Percentiles rank a stretch among this genome's conserved stretches.
Evolutionary conservation across 2,888 invertebrate genomes (phyloP).

Genomic region (Thelaira solivaga): DNA sequence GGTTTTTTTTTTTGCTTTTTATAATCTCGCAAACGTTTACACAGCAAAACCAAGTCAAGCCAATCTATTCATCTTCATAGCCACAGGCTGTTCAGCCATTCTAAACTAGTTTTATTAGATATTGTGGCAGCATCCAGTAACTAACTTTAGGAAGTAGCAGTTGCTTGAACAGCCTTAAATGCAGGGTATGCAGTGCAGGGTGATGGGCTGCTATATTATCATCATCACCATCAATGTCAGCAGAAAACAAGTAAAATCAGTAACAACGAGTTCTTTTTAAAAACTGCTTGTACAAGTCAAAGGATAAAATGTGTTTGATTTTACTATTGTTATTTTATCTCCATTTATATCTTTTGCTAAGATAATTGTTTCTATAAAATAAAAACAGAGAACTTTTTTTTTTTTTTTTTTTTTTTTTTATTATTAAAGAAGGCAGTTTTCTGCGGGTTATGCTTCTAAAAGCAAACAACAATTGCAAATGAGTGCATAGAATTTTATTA

Average conservation of each 20-base stretch:
- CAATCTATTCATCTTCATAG: slow-evolving; percentile 54
- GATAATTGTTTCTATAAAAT: slow-evolving; percentile 29
- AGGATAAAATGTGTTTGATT: slow-evolving; percentile 1
- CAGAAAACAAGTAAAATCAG: background rate
- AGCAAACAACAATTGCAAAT: no score
- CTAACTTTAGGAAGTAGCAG: background rate
- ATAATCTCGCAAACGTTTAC: slow-evolving; percentile 60
- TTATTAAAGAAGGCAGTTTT: background rate
- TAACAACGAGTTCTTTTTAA: background rate
- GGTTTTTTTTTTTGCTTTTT: slow-evolving; percentile 53
- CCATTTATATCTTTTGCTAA: background rate
- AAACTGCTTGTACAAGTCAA: slow-evolving; percentile 18
- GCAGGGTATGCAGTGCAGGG: background rate
- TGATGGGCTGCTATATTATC: slow-evolving; percentile 42
- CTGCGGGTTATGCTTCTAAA: no score
- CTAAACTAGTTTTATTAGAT: slow-evolving; percentile 44
- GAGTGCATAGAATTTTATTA: no score
- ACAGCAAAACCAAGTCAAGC: slow-evolving; percentile 45
- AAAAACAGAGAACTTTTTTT: no score
- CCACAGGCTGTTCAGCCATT: slow-evolving; percentile 54
- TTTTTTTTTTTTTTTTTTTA: no score
- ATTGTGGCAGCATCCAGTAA: slow-evolving; percentile 25
- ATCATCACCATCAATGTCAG: slow-evolving; percentile 47
- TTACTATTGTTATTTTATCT: slow-evolving; percentile 23
- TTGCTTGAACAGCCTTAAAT: slow-evolving; percentile 9